Percentiles rank a stretch among this genome's conserved stretches.
Conservation (phyloP, 2,113 vertebrate genomes). For the Ptilorrhoa leucosticta region DNA sequence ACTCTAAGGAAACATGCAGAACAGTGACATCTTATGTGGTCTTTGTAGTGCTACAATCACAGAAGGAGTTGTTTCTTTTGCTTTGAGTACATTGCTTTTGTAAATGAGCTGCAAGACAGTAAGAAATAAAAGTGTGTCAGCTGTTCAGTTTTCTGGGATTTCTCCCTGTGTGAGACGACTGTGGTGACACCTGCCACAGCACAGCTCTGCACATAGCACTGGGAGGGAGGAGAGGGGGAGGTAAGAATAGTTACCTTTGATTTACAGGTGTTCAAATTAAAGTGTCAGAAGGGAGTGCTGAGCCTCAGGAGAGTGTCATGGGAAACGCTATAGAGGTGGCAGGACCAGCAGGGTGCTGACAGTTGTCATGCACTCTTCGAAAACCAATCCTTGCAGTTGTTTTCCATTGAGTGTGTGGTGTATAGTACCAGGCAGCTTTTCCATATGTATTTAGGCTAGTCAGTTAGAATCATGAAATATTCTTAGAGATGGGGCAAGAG, state of each 20-base stretch:
- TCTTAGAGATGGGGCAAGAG: not conserved
- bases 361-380: not conserved
- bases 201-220: not conserved
- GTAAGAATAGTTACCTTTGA: not conserved
- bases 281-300: not conserved
- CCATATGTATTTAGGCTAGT: not conserved
- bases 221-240: not conserved
- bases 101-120: not conserved
- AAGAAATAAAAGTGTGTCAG: not conserved
- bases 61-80: not conserved
- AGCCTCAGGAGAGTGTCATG: not conserved
- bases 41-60: not conserved
- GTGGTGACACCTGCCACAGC: not conserved
- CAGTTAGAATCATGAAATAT: not conserved
- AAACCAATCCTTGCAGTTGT: not conserved
- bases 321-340: not conserved
- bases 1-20: not conserved
- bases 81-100: not conserved
- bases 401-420: not conserved
- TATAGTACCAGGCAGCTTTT: not conserved
- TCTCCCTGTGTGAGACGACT: not conserved
- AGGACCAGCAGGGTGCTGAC: not conserved
- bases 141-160: not conserved
- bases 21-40: not conserved
- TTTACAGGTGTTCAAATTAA: not conserved